These are phyloP conservation scores for Himalopsyche kuldschensis DNA, from an alignment of 2,888 invertebrate species.

Conservation along the genomic window DNA sequence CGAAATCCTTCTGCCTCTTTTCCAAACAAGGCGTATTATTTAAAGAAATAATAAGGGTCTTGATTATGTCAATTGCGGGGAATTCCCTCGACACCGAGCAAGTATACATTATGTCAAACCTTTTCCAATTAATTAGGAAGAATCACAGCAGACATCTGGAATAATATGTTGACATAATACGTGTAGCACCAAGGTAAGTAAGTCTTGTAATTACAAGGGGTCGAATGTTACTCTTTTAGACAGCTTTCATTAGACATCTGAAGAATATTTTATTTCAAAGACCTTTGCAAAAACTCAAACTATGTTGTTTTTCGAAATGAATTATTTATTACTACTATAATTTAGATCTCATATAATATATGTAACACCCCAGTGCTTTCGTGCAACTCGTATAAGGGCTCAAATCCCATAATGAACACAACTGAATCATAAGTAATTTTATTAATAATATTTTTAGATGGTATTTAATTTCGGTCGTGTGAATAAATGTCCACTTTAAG, in stretches of 20 bases:
- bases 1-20: neutral
- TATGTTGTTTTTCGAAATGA: no score
- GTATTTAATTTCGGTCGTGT: no score
- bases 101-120: neutral
- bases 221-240: neutral
- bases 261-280: neutral
- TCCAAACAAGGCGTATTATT: neutral
- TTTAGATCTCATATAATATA: no score
- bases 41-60: neutral
- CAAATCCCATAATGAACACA: no score
- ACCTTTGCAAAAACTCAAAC: neutral
- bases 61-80: neutral
- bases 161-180: neutral
- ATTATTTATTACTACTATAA: no score
- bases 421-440: no score
- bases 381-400: no score
- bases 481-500: no score
- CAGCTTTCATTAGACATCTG: neutral
- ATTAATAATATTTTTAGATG: no score
- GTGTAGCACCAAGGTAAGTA: neutral
- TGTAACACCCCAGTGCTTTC: no score
- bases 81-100: neutral
- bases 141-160: neutral
- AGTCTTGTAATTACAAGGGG: neutral
- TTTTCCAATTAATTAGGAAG: neutral